phyloP scores from a whole-genome alignment of 2,797 vertebrate genomes.

The Phoeniculus purpureus region DNA sequence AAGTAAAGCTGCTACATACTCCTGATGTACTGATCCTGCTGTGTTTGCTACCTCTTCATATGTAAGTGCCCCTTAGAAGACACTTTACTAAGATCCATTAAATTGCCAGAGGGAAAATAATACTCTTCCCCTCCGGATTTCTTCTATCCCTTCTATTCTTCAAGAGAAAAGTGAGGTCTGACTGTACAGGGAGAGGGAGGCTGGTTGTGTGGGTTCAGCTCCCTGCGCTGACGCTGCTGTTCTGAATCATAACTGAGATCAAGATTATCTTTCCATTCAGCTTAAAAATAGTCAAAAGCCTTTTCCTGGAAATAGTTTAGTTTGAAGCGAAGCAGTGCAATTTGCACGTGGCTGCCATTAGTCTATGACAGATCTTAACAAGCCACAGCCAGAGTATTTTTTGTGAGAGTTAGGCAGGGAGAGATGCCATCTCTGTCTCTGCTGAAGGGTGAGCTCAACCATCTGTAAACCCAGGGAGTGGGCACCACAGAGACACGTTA shows the following conservation, averaged over 20 bases:
- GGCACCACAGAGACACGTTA: not conserved
- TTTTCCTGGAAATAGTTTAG: constrained; percentile 1
- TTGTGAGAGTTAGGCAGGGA: fast-evolving
- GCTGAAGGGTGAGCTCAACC: not conserved
- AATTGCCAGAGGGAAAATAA: not conserved
- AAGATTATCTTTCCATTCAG: not conserved
- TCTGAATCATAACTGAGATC: not conserved
- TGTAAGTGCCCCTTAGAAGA: not conserved
- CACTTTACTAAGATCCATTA: not conserved
- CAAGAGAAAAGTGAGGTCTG: not conserved
- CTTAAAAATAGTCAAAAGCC: not conserved
- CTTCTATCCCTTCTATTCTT: fast-evolving
- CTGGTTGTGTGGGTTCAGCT: not conserved
- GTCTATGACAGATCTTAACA: not conserved
- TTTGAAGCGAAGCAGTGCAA: not conserved
- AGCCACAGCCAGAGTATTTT: not conserved
- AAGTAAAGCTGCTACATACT: fast-evolving
- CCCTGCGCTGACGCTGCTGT: not conserved
- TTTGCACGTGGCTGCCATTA: not conserved
- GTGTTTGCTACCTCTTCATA: not conserved
- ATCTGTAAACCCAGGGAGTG: not conserved
- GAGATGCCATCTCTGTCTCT: not conserved
- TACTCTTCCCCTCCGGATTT: not conserved
- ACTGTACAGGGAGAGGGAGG: not conserved
- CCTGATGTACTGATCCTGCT: not conserved